Evolutionary conservation across 2,113 vertebrate species (phyloP).

Genomic region (Cheirogaleus medius): DNA sequence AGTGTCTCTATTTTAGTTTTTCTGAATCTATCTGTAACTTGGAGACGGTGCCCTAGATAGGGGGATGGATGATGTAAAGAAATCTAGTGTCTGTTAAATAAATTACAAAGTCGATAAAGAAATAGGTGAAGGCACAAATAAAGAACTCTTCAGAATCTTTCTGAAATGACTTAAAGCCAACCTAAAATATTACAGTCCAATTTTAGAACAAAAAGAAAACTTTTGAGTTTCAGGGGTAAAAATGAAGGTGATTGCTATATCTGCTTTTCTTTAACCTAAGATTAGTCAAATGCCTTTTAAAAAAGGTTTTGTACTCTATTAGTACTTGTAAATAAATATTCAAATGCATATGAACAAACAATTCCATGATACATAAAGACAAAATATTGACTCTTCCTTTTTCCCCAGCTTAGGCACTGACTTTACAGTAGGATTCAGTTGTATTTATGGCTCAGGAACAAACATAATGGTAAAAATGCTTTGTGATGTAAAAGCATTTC

Average conservation of each 20-base stretch:
- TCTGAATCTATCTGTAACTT: constrained; percentile 11
- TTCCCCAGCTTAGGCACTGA: neutral
- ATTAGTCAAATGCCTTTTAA: neutral
- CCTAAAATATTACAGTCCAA: constrained; percentile 15
- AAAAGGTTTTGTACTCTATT: neutral
- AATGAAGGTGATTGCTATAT: neutral
- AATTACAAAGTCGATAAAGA: constrained; percentile 55
- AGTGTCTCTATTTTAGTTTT: constrained; percentile 10
- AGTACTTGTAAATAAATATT: constrained; percentile 41
- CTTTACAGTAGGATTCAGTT: constrained; percentile 49
- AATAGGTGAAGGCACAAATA: constrained; percentile 20
- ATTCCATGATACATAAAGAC: neutral
- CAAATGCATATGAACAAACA: constrained; percentile 28
- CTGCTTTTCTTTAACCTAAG: neutral
- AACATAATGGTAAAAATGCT: constrained; percentile 41
- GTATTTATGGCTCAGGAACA: constrained; percentile 52
- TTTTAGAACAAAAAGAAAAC: constrained; percentile 34
- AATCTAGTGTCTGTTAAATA: constrained; percentile 53
- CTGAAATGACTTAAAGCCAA: constrained; percentile 28
- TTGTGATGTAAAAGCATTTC: constrained; percentile 46
- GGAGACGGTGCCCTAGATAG: constrained; percentile 47
- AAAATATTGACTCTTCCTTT: constrained; percentile 1
- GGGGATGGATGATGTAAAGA: constrained; percentile 29
- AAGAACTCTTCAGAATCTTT: constrained; percentile 22
- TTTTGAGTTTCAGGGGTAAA: neutral